Evolutionary conservation across 2,888 invertebrate genomes (phyloP), one percentile per base, ranked within the genome.

Genomic region (Maniola hyperantus): DNA sequence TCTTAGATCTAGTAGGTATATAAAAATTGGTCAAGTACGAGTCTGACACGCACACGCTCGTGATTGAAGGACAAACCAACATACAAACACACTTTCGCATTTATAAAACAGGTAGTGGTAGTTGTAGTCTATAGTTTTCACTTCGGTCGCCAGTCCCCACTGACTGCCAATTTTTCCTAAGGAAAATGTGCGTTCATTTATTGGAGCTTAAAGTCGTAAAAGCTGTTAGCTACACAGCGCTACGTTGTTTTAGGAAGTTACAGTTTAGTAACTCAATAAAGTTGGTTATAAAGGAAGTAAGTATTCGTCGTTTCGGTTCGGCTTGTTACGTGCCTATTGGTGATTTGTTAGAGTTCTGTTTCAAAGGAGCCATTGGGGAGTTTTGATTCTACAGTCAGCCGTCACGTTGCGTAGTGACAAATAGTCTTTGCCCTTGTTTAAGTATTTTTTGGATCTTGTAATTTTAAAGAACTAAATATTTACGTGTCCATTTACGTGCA

Each of bases 201-300:
- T 39, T 42, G 20, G 13, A 57, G 57, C 11, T 20, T 36, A 15
- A 18, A 42, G 42, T 42, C 42, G 20, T 57, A 55, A 55, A 39
- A 55, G 54, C 6, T 36, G 55, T 55, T 55, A 55, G 55, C 34
- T 20, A 20, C 20, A 42, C 57, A 57, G 42, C 48, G 48, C 18
- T 48, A 18, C 48, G 39, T 57, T 57, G 57, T 57, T 42, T 57
- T 26, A 7, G 39, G 55, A 55, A 55, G 55, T 55, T 18, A 55
- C 36, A 55, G 55, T 55, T 55, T 55, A 36, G 55, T 42, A 57
- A 57, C 57, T 57, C 20, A 20, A 57, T 57, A 57, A 57, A 42
- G 20, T 57, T 20, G 13, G 42, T 57, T 57, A 42, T 55, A 42
- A 39, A 42, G 57, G 57, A 42, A 57, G 42, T 42, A 42, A 57